Conservation (phyloP, 2,888 invertebrate genomes). For the Tetheella fluctuosa region DNA sequence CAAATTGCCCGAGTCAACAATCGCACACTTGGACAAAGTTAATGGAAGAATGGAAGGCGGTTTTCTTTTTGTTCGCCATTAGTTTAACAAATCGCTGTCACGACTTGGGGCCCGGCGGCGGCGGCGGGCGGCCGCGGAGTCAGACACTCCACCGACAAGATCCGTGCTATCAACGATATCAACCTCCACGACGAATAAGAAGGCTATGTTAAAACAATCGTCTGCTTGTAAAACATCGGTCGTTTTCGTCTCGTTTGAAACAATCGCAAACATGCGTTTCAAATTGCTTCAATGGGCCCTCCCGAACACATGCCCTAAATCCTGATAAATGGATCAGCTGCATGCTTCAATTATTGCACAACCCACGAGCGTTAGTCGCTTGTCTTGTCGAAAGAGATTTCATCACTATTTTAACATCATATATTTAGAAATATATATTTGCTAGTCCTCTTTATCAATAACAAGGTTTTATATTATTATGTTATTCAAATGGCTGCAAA, state of each 20-base stretch:
- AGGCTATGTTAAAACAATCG: neutral
- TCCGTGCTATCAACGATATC: conserved; percentile 19
- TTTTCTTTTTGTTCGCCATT: conserved; percentile 75
- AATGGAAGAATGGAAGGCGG: conserved; percentile 68
- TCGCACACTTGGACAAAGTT: conserved; percentile 60
- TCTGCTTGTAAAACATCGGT: neutral
- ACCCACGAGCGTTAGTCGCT: neutral
- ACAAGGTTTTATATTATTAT: conserved; percentile 23
- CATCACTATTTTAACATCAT: neutral
- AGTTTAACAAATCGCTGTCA: conserved; percentile 77
- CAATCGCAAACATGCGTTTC: conserved; percentile 1
- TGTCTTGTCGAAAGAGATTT: neutral
- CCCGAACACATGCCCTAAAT: conserved; percentile 11
- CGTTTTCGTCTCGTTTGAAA: conserved; percentile 1
- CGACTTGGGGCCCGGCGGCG: conserved; percentile 65
- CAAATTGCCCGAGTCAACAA: conserved; percentile 72
- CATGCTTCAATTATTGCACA: conserved; percentile 1
- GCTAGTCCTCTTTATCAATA: neutral
- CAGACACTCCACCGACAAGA: conserved; percentile 13
- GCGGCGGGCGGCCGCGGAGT: conserved; percentile 33
- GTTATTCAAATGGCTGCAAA: conserved; percentile 31
- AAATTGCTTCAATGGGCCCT: neutral
- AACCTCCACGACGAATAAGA: neutral
- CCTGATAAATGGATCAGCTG: conserved; percentile 10
- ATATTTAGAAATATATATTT: neutral